These are phyloP conservation scores for Eurois occulta DNA, from an alignment of 2,888 invertebrate species.

Conservation along the genomic window DNA sequence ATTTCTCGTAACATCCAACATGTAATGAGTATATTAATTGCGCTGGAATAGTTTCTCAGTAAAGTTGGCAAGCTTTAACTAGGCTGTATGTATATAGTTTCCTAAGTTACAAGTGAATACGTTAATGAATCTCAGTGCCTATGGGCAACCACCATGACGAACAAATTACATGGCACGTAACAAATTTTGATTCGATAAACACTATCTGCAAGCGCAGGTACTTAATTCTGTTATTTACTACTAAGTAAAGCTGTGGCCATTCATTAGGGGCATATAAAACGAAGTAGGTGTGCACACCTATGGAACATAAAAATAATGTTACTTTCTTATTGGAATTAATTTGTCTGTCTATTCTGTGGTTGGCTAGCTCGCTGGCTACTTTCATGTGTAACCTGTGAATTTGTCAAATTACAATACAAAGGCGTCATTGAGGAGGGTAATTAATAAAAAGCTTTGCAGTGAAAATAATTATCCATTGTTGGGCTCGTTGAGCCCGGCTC, in stretches of 20 bases:
- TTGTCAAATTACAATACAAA: constrained; percentile 88
- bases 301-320: constrained; percentile 56
- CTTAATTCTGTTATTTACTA: constrained; percentile 67
- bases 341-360: constrained; percentile 42
- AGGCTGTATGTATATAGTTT: constrained; percentile 33
- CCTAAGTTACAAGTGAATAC: constrained; percentile 55
- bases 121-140: constrained; percentile 53
- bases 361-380: constrained; percentile 53
- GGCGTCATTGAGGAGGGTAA: constrained; percentile 79
- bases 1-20: constrained; percentile 58
- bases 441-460: constrained; percentile 84
- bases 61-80: constrained; percentile 59
- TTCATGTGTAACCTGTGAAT: constrained; percentile 82
- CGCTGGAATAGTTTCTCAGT: constrained; percentile 55
- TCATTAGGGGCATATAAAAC: constrained; percentile 57
- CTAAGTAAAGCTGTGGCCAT: constrained; percentile 48
- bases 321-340: constrained; percentile 73
- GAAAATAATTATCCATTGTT: constrained; percentile 87
- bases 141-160: constrained; percentile 62
- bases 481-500: constrained; percentile 48
- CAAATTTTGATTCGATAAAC: constrained; percentile 68
- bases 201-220: constrained; percentile 62
- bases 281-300: constrained; percentile 46
- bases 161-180: constrained; percentile 64
- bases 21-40: constrained; percentile 61